Percentiles rank a stretch among this genome's conserved stretches.
phyloP scores from a whole-genome alignment of 2,797 vertebrate genomes.

The Hafferia zeledoni region DNA sequence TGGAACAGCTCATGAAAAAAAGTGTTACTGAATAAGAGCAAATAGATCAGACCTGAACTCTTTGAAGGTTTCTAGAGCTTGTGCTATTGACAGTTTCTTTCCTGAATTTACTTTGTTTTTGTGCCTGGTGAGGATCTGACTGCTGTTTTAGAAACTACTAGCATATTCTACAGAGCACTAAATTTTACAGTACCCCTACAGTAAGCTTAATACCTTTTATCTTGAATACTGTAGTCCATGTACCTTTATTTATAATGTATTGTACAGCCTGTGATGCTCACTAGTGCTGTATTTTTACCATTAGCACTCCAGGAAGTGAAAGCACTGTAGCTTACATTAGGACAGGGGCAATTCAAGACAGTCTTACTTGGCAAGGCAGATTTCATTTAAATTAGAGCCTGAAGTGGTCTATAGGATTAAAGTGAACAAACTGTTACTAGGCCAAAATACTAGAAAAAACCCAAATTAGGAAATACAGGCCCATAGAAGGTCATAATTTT shows the following conservation, averaged over 20 bases:
- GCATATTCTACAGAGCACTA: conserved; percentile 65
- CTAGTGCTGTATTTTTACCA: conserved; percentile 34
- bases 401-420: not conserved
- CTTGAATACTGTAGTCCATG: conserved; percentile 36
- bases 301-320: conserved; percentile 51
- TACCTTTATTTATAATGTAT: conserved; percentile 67
- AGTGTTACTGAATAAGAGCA: not conserved
- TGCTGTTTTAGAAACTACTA: conserved; percentile 53
- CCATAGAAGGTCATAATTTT: not conserved
- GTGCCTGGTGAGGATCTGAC: conserved; percentile 4
- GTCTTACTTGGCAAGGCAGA: not conserved
- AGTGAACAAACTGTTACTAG: not conserved
- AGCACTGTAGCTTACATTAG: conserved; percentile 9
- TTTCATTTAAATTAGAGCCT: not conserved
- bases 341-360: not conserved
- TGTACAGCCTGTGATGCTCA: conserved; percentile 43
- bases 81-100: conserved; percentile 41
- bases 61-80: conserved; percentile 37
- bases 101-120: conserved; percentile 41
- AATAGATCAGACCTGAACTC: not conserved
- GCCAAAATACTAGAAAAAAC: not conserved
- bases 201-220: conserved; percentile 66
- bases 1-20: not conserved
- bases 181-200: conserved; percentile 65
- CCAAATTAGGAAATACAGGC: not conserved